Evolutionary conservation across 2,113 vertebrate species (phyloP), one percentile per base, ranked within the genome.

Genomic region (Grus americana): DNA sequence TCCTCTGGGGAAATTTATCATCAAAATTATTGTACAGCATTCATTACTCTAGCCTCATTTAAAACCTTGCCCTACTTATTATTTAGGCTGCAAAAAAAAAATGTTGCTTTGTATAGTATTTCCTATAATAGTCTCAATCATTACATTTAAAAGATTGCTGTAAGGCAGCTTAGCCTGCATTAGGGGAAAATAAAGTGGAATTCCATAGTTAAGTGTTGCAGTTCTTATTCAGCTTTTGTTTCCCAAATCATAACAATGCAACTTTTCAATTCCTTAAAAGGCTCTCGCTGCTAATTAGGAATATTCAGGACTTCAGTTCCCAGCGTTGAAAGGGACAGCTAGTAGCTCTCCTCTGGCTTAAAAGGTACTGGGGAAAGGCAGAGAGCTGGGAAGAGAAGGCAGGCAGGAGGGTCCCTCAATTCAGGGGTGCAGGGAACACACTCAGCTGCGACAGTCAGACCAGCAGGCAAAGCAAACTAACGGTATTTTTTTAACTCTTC

Each of bases 51-150:
- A 96, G 90, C 91, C 94, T 96, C 95, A 96, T 96, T 95, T 96
- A 96, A 95, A 97, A 97, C 79, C 93, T 96, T 96, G 95, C 92
- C 95, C 94, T 96, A 96, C 96, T 97, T 97, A 97, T 96, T 97
- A 97, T 96, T 97, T 97, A 96, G 95, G 90, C 91, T 96, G 91
- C 2, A 89, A 90, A 95, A 90, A 88, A 88, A 89, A 88, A 90
- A 82, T 5, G 52, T 55, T 94, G 94, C 95, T 95, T 93, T 93
- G 65, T 94, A 90, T 95, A 97, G 95, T 93, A 95, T 93, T 96
- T 95, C 91, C 95, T 96, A 75, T 94, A 96, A 96, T 90, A 94
- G 91, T 96, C 93, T 96, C 95, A 94, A 96, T 97, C 93, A 97
- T 95, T 97, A 94, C 87, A 86, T 95, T 93, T 95, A 96, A 92